These are phyloP conservation scores for Ellobium chinense DNA, from an alignment of 2,888 invertebrate genomes.

Conservation along the genomic window DNA sequence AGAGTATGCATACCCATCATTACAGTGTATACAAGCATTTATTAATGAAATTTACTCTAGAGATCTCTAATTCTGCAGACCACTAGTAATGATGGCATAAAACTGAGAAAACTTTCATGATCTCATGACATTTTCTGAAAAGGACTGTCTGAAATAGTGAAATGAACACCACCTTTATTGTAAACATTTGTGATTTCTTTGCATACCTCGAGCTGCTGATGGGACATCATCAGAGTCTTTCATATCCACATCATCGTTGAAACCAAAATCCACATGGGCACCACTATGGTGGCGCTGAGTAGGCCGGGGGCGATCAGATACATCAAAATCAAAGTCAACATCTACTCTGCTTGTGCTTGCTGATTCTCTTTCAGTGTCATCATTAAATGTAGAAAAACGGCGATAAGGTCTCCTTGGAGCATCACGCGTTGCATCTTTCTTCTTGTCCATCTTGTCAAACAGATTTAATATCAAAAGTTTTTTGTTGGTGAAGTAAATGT, in stretches of 20 bases:
- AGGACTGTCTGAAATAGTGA: too few species aligned
- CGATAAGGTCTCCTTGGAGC: background rate
- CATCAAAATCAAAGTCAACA: background rate
- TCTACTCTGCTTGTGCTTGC: background rate
- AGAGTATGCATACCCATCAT: too few species aligned
- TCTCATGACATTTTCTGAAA: too few species aligned
- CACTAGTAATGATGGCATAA: too few species aligned
- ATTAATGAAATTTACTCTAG: too few species aligned
- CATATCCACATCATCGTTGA: background rate
- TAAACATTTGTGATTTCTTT: too few species aligned
- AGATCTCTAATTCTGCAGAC: too few species aligned
- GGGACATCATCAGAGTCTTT: background rate
- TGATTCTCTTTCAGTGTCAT: background rate
- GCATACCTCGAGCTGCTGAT: background rate
- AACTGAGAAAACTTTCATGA: too few species aligned
- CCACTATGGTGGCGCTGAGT: background rate
- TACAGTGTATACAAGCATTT: too few species aligned
- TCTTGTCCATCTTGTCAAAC: constrained; percentile 10
- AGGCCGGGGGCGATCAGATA: background rate
- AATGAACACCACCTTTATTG: too few species aligned
- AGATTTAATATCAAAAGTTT: too few species aligned
- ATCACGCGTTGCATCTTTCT: constrained; percentile 1
- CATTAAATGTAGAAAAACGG: background rate
- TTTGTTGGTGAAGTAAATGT: too few species aligned
- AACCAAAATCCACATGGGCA: background rate